Percentiles rank a stretch among this genome's conserved stretches.
These are phyloP conservation scores for Nineta flava DNA, from an alignment of 2,888 invertebrate species.

Conservation along the genomic window DNA sequence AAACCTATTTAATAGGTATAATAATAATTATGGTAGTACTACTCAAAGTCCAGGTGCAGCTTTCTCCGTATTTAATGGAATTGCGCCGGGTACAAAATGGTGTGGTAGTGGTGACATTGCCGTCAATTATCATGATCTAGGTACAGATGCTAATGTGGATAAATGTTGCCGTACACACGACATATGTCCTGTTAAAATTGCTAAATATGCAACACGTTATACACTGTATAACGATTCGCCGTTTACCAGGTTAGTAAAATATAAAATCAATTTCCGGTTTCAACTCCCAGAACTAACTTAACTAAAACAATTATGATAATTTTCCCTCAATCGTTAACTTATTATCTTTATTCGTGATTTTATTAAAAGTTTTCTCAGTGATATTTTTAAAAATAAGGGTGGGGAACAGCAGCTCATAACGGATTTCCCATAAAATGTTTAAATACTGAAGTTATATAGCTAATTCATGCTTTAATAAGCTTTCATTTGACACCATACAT, in stretches of 20 bases:
- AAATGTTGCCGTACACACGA: constrained; percentile 83
- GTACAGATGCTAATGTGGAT: constrained; percentile 54
- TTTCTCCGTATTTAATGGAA: constrained; percentile 57
- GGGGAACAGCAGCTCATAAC: no score
- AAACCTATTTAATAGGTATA: constrained; percentile 2
- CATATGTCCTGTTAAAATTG: constrained; percentile 69
- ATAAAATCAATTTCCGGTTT: constrained; percentile 1
- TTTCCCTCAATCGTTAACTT: neutral
- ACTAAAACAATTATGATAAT: neutral
- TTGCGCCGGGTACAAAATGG: constrained; percentile 83
- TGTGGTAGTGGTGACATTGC: constrained; percentile 86
- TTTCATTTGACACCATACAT: no score
- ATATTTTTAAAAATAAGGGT: no score
- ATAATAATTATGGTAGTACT: constrained; percentile 11
- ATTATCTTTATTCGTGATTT: neutral
- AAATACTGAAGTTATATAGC: no score
- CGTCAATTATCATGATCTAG: constrained; percentile 67
- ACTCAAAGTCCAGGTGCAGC: constrained; percentile 19
- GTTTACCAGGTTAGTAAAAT: constrained; percentile 53
- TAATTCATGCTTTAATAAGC: no score
- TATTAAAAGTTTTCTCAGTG: neutral
- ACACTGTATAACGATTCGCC: constrained; percentile 70
- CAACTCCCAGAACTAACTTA: neutral
- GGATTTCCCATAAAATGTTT: no score
- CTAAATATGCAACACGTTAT: constrained; percentile 54